Evolutionary conservation across 2,797 vertebrate species (phyloP), one percentile per base, ranked within the genome.

Genomic region (Novumbra hubbsi): DNA sequence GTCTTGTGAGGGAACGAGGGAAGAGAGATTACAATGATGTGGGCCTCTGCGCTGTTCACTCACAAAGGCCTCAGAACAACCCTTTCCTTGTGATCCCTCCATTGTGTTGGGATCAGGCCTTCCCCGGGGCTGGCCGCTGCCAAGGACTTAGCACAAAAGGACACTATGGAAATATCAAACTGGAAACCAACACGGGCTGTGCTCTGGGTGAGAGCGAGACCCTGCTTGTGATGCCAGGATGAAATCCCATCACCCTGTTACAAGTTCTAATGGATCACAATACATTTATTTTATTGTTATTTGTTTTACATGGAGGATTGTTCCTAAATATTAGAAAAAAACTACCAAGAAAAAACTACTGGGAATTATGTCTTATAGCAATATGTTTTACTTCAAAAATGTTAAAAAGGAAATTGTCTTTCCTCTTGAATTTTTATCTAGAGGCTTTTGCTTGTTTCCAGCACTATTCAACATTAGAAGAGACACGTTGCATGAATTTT

Each of bases 11-110:
- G 76, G 85, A 90, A 92, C 85, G 86, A 88, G 86, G 87, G 88
- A 91, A 83, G 88, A 86, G 88, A 91, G 91, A 91, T 93, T 90
- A 92, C 85, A 85, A 89, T 87, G 85, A 84, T 88, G 83, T 85
- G 86, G 86, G 84, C 77, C 83, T 81, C 85, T 84, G 81, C 71
- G 72, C 84, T 45, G 24, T 55, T 69, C 71, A 55, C 64, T 73
- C 64, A 78, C 68, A 76, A 89, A 85, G 86, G 83, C 76, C 34
- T 75, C 85, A 84, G 86, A 88, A 88, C 87, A 85, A 82, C 79
- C 78, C 74, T 81, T 87, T 89, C 81, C 86, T 86, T 86, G 82
- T 85, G 85, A 90, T 77, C 73, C 76, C 74, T 78, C 73, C 81
- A 88, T 90, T 88, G 88, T 90, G 82, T 77, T 79, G 76, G 81